These are phyloP conservation scores for Cataglyphis livida DNA, from an alignment of 2,888 invertebrate genomes.

Conservation along the genomic window DNA sequence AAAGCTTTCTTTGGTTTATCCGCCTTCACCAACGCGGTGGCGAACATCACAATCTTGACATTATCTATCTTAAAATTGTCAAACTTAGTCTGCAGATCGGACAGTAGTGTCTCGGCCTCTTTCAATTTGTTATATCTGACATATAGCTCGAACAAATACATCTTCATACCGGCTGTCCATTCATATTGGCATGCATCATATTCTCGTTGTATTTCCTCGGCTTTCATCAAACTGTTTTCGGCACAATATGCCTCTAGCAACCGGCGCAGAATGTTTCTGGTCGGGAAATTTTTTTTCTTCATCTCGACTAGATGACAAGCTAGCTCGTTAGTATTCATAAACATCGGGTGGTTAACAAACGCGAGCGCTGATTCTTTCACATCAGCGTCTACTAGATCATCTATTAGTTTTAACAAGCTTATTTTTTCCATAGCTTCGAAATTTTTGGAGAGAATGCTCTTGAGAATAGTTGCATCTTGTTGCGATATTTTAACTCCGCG, in stretches of 20 bases:
- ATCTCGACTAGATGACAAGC: constrained; percentile 89
- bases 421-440: neutral
- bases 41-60: constrained; percentile 89
- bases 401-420: neutral
- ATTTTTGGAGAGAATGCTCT: neutral
- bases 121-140: constrained; percentile 87
- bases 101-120: constrained; percentile 86
- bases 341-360: constrained; percentile 80
- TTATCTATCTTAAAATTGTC: constrained; percentile 89
- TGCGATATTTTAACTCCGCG: neutral
- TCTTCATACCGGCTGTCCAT: constrained; percentile 89
- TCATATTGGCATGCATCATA: constrained; percentile 86
- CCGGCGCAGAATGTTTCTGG: constrained; percentile 89
- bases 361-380: neutral
- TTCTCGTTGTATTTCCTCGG: constrained; percentile 87
- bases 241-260: constrained; percentile 88
- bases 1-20: constrained; percentile 54
- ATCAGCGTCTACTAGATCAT: neutral
- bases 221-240: constrained; percentile 87
- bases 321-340: constrained; percentile 89
- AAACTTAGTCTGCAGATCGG: constrained; percentile 86
- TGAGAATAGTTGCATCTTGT: neutral
- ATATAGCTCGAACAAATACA: constrained; percentile 88
- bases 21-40: constrained; percentile 87
- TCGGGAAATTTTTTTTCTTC: constrained; percentile 89